Percentiles rank a stretch among this genome's conserved stretches.
These are phyloP conservation scores for Clarias batrachus DNA, from an alignment of 2,113 vertebrate genomes.

Conservation along the genomic window DNA sequence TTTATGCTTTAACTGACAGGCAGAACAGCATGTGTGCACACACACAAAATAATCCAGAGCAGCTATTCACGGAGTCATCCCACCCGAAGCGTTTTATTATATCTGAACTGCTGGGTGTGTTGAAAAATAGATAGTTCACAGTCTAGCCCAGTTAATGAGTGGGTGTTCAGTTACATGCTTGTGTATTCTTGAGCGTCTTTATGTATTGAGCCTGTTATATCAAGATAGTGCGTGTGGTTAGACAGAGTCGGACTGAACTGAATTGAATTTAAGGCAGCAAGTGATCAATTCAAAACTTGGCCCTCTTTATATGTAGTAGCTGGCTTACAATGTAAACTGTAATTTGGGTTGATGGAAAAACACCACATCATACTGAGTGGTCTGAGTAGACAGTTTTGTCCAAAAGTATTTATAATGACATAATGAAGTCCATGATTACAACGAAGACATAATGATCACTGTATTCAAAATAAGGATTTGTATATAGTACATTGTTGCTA, in stretches of 20 bases:
- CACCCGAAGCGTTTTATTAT: slow-evolving; percentile 78
- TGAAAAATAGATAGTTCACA: slow-evolving; percentile 79
- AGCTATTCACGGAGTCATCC: slow-evolving; percentile 69
- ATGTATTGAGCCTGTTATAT: slow-evolving; percentile 54
- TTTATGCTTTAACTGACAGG: slow-evolving; percentile 78
- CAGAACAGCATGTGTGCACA: slow-evolving; percentile 58
- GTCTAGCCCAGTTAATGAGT: slow-evolving; percentile 79
- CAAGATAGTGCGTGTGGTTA: slow-evolving; percentile 23
- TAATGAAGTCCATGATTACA: neutral
- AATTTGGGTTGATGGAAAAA: neutral
- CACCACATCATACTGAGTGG: neutral
- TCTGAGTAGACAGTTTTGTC: neutral
- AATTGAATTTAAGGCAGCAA: neutral
- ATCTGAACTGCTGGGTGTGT: slow-evolving; percentile 79
- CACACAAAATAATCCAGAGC: slow-evolving; percentile 51
- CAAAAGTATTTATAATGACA: neutral
- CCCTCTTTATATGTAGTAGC: neutral
- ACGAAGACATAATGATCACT: neutral
- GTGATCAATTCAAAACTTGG: slow-evolving; percentile 1
- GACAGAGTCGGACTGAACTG: neutral
- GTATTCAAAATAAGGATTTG: neutral
- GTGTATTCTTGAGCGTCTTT: slow-evolving; percentile 68
- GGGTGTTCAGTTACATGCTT: slow-evolving; percentile 67
- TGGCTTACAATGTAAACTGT: neutral
- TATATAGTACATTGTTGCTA: neutral